Base-by-base conservation (phyloP, 2,888 invertebrate species). In the Drosophila nr. medialis region DNA sequence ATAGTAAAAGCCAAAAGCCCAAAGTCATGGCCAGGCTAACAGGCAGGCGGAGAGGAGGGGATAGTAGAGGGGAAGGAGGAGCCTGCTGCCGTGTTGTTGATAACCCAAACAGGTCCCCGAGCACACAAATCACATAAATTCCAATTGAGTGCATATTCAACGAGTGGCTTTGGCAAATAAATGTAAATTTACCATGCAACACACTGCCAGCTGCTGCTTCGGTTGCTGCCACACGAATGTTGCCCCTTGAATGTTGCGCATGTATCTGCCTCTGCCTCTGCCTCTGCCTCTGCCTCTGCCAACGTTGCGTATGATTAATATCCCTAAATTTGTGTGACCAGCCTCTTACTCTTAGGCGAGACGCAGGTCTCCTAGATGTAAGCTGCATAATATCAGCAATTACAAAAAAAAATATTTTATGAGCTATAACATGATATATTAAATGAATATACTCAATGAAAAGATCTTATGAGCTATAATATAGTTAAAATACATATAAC, bases 91-190 rank as follows among this genome's bases (percentile, higher is more conserved):
- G 82, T 88, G 84, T 81, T 82, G 86, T 86, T 86, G 86, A 87
- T 87, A 87, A 87, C 86, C 86, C 83, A 83, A 86, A 79, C 83
- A 83, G 90, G 86, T 89, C 86, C 90, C 72, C 80, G 77, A 79
- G 83, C 88, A 86, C 87, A 88, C 87, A 89, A 88, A 88, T 88
- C 87, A 88, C 83, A 88, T 88, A 89, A 88, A 88, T 88, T 88
- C 87, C 87, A 88, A 89, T 88, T 89, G 87, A 88, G 82, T 88
- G 87, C 87, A 89, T 87, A 86, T 80, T 79, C 85, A 74, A 81
- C 69, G 77, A 83, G 79, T 68, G 65, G 68, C 76, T 70, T 64
- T 69, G 77, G 58, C 72, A 81, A 83, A 83, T 81, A 83, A 82
- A 86, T 87, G 84, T 81, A 84, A 84, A 88, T 88, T 87, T 84